Evolutionary conservation across 2,888 invertebrate species (phyloP), one percentile per base, ranked within the genome.

Genomic region (Ectropis crepuscularia): DNA sequence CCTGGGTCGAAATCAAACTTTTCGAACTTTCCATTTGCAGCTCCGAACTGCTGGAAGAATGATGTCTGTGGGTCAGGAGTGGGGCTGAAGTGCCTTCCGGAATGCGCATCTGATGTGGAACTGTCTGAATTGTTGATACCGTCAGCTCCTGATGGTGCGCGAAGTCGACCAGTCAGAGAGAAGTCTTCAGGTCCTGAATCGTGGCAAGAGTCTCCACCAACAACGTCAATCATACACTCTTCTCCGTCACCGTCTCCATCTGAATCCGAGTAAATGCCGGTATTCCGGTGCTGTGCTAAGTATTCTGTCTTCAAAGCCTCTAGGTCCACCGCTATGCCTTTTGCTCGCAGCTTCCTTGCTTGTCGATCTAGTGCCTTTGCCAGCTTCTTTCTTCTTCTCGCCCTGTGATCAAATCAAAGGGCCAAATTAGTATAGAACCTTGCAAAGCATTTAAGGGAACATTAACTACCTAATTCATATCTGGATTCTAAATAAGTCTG

Each of bases 361-460:
- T 98, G 98, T 60, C 98, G 94, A 85, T 98, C 98, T 75, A 98
- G 94, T 69, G 97, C 97, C 90, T 99, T 99, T 81, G 97, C 95
- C 82, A 98, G 93, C 92, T 99, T 98, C 94, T 97, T 97, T 91
- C 97, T 95, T 87, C 97, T 95, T 87, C 97, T 95, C 81, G 97
- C 97, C 84, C 96, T 95, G 92, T 88, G 86, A 87, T 80, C 81
- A 87, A 86, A 82, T 81, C 83, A 85, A 78, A 90, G 91, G 91
- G 90, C 90, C 84, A 81, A 88, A 91, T 92, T 87, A 92, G 90
- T 89, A 90, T 91, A 91, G 90, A 89, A 91, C 85, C 91, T 87
- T 62, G 62, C 50, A 62, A 45, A 12, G 43, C 8, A 51, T 46
- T 16, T 7, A 28, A 42, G 16, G 16, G 16, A 28, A 4, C 16